Base-by-base conservation (phyloP, 2,888 invertebrate genomes). In the Eupithecia centaureata region DNA sequence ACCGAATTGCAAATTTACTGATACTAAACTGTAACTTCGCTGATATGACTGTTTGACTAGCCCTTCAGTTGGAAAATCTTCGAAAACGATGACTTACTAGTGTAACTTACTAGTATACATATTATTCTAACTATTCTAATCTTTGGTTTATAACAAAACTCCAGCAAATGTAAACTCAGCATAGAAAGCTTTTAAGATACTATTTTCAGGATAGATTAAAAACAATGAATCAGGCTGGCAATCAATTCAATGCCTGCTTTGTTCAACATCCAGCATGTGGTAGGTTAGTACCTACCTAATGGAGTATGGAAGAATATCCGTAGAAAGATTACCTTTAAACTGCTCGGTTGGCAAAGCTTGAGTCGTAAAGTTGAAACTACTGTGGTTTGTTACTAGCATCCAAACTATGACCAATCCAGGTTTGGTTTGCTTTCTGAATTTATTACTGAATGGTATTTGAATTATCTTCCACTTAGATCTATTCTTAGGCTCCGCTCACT, bases 281-380 rank as follows among this genome's bases (percentile, higher is more conserved):
- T 18, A 42, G 47, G 22, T n/a, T n/a, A n/a, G n/a, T 12, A 32
- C 32, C 32, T 32, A 22, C 18, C n/a, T n/a, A 47, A 22, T 1
- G 22, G 12, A 22, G 12, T 15, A 13, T 5, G 52, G 27, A 25
- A 7, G 25, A 60, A 59, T 56, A 59, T 47, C 57, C 35, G n/a
- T 52, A 69, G 56, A 69, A 60, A 63, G 27, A 63, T 69, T 57
- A 66, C 60, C 28, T 66, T 47, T 32, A 65, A 63, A 69, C 63
- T 61, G 65, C 63, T 57, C 56, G 30, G 69, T 65, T 63, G 67
- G 61, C 65, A 59, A 63, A 72, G 66, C 62, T 76, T 73, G 70
- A 57, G 73, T 76, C 79, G 76, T 81, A 81, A 82, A 81, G 75
- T 80, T 73, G 70, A 77, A 77, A 80, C 75, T 79, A 1, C 72